Conservation (phyloP, 37 sponge, comb jelly and placozoan genomes). For the Ianthella basta region DNA sequence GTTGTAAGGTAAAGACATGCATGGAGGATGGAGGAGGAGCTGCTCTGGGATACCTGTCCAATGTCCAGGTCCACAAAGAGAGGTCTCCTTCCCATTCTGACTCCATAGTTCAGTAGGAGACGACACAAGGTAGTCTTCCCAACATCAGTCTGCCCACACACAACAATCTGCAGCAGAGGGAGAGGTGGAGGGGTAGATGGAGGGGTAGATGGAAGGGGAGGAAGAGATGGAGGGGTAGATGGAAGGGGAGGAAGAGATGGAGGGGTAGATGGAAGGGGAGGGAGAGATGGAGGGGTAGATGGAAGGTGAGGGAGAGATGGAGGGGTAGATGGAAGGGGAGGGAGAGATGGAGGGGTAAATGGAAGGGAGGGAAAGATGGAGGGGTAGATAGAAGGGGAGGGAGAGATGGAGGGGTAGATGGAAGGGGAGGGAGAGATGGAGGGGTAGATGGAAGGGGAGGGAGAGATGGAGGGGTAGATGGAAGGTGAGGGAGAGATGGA, state of each 20-base stretch:
- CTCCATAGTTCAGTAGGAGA: conserved; percentile 85
- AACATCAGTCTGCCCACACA: conserved; percentile 90
- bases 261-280: no score
- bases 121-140: conserved; percentile 93
- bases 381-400: no score
- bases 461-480: no score
- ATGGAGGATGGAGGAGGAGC: not conserved
- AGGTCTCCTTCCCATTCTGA: conserved; percentile 79
- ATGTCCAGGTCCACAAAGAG: conserved; percentile 88
- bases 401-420: no score
- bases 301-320: no score
- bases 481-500: no score
- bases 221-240: not conserved
- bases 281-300: no score
- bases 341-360: no score
- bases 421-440: no score
- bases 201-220: not conserved
- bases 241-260: not conserved
- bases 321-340: no score
- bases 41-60: conserved; percentile 68
- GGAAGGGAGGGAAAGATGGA: no score
- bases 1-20: not conserved
- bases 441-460: no score
- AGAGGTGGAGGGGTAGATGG: not conserved
- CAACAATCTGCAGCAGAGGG: conserved; percentile 57